Evolutionary conservation across 2,113 vertebrate genomes (phyloP), one percentile per base, ranked within the genome.

Genomic region (Girardinichthys multiradiatus): DNA sequence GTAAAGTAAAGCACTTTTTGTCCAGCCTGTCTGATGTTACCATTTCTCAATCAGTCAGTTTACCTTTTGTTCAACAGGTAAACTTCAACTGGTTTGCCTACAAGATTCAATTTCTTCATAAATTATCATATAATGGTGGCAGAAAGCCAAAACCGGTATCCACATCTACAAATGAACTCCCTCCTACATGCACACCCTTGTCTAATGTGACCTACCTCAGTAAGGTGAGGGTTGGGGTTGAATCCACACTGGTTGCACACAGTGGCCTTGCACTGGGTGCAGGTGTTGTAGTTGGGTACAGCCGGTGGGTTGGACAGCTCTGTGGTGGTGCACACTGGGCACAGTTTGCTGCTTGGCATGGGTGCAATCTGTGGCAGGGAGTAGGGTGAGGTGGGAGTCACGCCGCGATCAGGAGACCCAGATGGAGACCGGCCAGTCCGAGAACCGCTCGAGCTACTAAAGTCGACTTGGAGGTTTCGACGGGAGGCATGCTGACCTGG

Each of bases 181-280:
- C 15, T 4, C 58, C 33, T 33, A 48, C 57, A 64, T 54, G 60
- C 35, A 62, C 51, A 59, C 31, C 10, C 29, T 26, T 60, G 51
- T 58, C 24, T 68, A 61, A 21, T 3, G 3, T 28, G 60, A 83
- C 21, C 92, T 97, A 99, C 98, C 98, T 99, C 96, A 59, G 97
- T 98, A 72, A 99, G 97, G 81, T 99, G 97, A 0, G 98, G 98
- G 93, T 98, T 99, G 79, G 98, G 98, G 91, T 99, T 99, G 96
- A 99, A 99, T 76, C 98, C 98, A 14, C 98, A 99, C 92, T 99
- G 98, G 94, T 97, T 99, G 94, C 98, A 99, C 92, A 99, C 98
- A 4, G 95, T 96, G 90, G 90, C 92, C 90, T 93, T 96, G 94
- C 98, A 99, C 93, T 98, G 97, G 28, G 98, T 99, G 90, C 98